These are phyloP conservation scores for Troides aeacus DNA, from an alignment of 2,888 invertebrate genomes.

Conservation along the genomic window DNA sequence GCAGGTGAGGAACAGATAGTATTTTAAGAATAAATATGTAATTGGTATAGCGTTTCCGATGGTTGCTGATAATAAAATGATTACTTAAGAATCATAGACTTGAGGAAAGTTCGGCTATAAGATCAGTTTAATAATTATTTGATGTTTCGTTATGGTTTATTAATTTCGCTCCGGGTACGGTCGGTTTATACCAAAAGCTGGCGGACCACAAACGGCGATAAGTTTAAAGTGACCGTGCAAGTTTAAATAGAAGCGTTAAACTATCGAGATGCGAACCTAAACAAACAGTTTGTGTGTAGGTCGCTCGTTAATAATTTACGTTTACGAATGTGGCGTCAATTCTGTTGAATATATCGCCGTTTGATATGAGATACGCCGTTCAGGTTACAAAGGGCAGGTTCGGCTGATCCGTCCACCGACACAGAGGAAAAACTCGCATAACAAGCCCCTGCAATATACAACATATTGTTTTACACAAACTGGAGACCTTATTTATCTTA, in stretches of 20 bases:
- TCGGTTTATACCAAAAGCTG: too few species aligned
- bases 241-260: background rate
- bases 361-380: constrained; percentile 13
- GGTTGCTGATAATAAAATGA: too few species aligned
- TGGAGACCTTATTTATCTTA: background rate
- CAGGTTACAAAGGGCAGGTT: constrained; percentile 11
- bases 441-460: constrained; percentile 1
- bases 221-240: background rate
- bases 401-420: background rate
- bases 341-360: constrained; percentile 19
- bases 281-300: background rate
- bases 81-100: too few species aligned
- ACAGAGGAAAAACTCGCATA: constrained; percentile 1
- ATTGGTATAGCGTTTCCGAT: too few species aligned
- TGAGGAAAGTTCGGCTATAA: too few species aligned
- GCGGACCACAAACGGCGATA: too few species aligned
- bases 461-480: constrained; percentile 10
- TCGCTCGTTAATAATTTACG: background rate
- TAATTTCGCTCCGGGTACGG: too few species aligned
- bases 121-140: too few species aligned
- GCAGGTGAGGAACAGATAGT: too few species aligned
- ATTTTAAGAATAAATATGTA: too few species aligned
- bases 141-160: too few species aligned
- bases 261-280: background rate
- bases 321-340: background rate